Base-by-base conservation (phyloP, 1,140 invertebrate genomes). In the Oedothorax gibbosus region DNA sequence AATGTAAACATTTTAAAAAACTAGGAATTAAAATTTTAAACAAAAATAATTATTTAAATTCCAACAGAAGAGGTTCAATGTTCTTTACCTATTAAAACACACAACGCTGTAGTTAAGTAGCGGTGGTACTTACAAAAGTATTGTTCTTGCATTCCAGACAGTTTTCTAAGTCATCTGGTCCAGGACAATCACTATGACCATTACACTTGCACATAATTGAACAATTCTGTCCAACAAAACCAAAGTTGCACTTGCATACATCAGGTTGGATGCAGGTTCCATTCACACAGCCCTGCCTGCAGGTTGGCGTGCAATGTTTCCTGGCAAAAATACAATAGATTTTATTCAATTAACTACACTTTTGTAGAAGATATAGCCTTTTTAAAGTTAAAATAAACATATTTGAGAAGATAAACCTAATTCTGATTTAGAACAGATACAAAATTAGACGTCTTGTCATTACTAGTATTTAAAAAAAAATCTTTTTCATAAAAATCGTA, bases 181-280 rank as follows among this genome's bases (percentile, higher is more conserved):
- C 96, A 86, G 93, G 93, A 90, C 97, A 99, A 88, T 97, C 93
- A 78, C 96, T 95, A 90, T 99, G 97, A 0, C 96, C 96, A 90
- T 99, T 97, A 89, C 97, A 99, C 88, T 96, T 93, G 89, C 97
- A 99, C 89, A 96, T 94, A 66, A 95, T 96, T 76, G 95, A 96
- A 89, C 97, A 99, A 91, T 98, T 97, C 79, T 93, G 93, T 69
- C 97, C 97, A 35, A 99, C 96, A 90, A 96, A 99, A 66, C 97
- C 97, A 91, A 99, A 99, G 91, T 98, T 93, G 90, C 97, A 99
- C 62, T 93, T 91, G 89, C 97, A 99, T 14, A 93, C 91, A 88
- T 97, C 93, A 50, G 97, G 97, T 87, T 94, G 92, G 6, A 96
- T 90, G 89, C 97, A 99, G 2, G 91, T 93, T 68, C 97, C 97